phyloP scores from a whole-genome alignment of 2,888 invertebrate genomes.

The Eurytoma californica region DNA sequence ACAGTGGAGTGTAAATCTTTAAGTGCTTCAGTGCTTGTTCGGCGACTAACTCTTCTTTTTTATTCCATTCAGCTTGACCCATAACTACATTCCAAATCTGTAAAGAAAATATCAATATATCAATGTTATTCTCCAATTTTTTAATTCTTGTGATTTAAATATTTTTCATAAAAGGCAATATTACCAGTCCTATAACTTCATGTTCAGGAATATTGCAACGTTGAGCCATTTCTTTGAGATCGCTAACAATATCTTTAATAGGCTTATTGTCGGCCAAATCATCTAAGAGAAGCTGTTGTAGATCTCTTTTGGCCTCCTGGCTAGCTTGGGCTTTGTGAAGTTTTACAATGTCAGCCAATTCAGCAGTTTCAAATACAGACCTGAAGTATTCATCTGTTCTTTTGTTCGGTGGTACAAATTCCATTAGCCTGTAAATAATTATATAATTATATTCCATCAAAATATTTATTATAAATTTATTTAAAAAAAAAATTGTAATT shows the following conservation, averaged over 20 bases:
- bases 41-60: constrained; percentile 96
- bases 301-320: constrained; percentile 88
- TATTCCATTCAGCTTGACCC: constrained; percentile 98
- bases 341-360: constrained; percentile 87
- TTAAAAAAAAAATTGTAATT: too few relatives aligned
- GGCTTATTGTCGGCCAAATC: constrained; percentile 91
- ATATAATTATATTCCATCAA: too few relatives aligned
- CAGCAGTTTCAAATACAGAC: constrained; percentile 86
- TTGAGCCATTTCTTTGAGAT: constrained; percentile 90
- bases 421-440: constrained; percentile 82
- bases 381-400: constrained; percentile 92
- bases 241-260: constrained; percentile 89
- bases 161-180: constrained; percentile 59
- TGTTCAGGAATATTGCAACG: constrained; percentile 92
- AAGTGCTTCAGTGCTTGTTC: constrained; percentile 95
- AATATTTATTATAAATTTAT: too few relatives aligned
- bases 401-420: constrained; percentile 95
- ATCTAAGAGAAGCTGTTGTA: constrained; percentile 85
- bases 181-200: constrained; percentile 91
- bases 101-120: constrained; percentile 40
- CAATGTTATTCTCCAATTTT: neutral
- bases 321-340: constrained; percentile 90
- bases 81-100: constrained; percentile 96
- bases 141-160: neutral
- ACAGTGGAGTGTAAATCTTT: constrained; percentile 89